Percentiles rank a stretch among this genome's conserved stretches.
phyloP scores from a whole-genome alignment of 1,140 invertebrate genomes.

The Nymphalis io region DNA sequence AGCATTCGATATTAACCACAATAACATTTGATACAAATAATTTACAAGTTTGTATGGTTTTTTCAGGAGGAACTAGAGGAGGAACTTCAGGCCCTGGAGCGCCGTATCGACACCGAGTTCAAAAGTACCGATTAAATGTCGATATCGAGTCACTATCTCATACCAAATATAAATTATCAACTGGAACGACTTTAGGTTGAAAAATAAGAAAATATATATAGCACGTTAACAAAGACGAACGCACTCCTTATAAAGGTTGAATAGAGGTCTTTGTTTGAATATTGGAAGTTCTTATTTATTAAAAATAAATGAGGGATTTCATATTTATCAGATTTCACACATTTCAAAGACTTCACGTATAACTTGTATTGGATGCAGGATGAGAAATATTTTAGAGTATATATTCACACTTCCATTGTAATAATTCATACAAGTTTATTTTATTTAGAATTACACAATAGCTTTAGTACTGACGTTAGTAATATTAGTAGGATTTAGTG shows the following conservation, averaged over 20 bases:
- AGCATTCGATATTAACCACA: background rate
- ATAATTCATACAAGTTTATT: background rate
- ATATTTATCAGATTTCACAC: background rate
- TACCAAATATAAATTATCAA: background rate
- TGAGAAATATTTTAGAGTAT: background rate
- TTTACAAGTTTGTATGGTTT: background rate
- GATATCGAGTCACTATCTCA: background rate
- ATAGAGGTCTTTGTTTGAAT: background rate
- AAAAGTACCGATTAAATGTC: slow-evolving; percentile 54
- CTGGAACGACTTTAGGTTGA: background rate
- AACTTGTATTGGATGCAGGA: background rate
- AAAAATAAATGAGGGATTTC: too few species aligned
- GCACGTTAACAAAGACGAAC: background rate
- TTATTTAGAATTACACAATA: background rate
- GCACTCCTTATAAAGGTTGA: background rate
- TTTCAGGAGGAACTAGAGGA: slow-evolving; percentile 61
- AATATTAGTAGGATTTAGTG: background rate
- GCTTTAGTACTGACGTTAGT: background rate
- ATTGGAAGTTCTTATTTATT: too few species aligned
- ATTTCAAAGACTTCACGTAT: background rate
- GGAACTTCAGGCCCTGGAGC: slow-evolving; percentile 61
- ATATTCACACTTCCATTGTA: background rate
- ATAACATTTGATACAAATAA: background rate
- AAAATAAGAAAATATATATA: background rate
- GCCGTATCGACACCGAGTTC: slow-evolving; percentile 67